A percentile compares a stretch with the other conserved stretches of the same genome.
These are phyloP conservation scores for Sylvia borin DNA, from an alignment of 2,797 vertebrate species.

Conservation along the genomic window DNA sequence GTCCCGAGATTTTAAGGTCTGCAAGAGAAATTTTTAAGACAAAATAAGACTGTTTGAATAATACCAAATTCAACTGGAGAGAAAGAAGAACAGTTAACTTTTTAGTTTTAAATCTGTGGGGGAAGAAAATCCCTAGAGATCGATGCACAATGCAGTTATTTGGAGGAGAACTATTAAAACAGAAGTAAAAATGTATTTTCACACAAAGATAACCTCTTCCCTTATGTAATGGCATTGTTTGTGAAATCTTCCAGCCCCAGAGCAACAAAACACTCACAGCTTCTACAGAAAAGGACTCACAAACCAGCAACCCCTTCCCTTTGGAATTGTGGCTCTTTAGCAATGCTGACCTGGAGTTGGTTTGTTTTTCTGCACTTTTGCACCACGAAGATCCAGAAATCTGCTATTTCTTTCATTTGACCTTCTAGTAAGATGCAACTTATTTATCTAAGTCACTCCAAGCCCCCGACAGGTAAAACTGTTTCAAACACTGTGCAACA, in stretches of 20 bases:
- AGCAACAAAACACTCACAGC: accelerated
- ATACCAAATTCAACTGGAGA: neutral
- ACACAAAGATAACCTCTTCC: neutral
- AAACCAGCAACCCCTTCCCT: neutral
- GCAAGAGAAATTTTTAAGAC: conserved; percentile 7
- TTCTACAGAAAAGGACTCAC: neutral
- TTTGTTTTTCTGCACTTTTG: neutral
- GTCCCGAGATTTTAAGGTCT: conserved; percentile 50
- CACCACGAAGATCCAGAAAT: neutral
- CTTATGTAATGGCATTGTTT: neutral
- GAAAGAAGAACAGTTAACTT: neutral
- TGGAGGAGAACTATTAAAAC: neutral
- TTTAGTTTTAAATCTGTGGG: neutral
- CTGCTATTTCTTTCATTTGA: neutral
- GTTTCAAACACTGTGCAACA: neutral
- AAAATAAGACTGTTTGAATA: neutral
- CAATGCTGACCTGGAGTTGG: neutral
- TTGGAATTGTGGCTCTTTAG: neutral
- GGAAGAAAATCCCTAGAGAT: neutral
- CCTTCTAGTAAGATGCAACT: neutral
- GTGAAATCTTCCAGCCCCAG: neutral
- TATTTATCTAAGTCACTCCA: neutral
- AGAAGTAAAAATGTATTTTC: neutral
- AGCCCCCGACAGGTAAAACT: neutral
- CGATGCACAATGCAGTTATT: neutral